phyloP scores from a whole-genome alignment of 2,797 vertebrate genomes.

The Darevskia nairensis region DNA sequence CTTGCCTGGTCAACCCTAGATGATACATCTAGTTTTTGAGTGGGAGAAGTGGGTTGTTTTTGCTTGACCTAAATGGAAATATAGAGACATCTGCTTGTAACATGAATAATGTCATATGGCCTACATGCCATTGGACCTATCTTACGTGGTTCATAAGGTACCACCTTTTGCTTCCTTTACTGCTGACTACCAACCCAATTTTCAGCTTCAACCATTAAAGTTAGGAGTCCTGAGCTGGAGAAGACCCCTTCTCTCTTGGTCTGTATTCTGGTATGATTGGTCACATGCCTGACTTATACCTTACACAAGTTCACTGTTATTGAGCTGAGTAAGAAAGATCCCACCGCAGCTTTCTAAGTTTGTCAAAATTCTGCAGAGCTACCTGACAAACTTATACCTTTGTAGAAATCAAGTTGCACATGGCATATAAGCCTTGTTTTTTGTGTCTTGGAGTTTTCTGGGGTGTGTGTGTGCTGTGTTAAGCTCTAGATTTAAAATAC shows the following conservation, averaged over 20 bases:
- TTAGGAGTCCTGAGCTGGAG: neutral
- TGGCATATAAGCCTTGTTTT: neutral
- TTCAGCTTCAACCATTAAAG: neutral
- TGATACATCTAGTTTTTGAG: neutral
- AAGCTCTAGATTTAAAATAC: neutral
- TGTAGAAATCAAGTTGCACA: neutral
- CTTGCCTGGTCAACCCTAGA: neutral
- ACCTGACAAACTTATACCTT: neutral
- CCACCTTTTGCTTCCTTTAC: neutral
- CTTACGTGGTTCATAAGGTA: neutral
- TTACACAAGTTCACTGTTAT: neutral
- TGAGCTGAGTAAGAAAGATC: neutral
- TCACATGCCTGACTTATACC: neutral
- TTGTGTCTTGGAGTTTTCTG: constrained; percentile 10
- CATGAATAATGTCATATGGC: neutral
- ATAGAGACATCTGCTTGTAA: neutral
- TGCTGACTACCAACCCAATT: neutral
- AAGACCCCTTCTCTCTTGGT: neutral
- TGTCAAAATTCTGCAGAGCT: neutral
- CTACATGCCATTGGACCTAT: neutral
- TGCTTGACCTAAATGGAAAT: neutral
- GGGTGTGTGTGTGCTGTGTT: neutral
- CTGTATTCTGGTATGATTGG: neutral
- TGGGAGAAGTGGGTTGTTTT: neutral
- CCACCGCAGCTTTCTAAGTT: neutral